Percentiles rank a stretch among this genome's conserved stretches.
These are phyloP conservation scores for Mungos mungo DNA, from an alignment of 2,113 vertebrate genomes.

Conservation along the genomic window DNA sequence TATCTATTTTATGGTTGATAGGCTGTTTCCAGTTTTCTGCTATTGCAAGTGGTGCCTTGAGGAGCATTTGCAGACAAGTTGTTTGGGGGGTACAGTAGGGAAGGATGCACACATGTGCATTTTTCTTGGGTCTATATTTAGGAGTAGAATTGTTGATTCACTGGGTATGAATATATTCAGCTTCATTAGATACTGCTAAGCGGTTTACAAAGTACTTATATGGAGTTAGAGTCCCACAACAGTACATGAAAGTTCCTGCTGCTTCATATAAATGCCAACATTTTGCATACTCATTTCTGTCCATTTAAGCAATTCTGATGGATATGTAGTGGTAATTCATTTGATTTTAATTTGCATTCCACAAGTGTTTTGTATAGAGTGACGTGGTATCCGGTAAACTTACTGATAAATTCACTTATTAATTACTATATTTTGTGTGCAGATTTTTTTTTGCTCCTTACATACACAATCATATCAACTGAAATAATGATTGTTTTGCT, in stretches of 20 bases:
- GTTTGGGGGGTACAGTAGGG: background rate
- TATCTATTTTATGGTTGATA: background rate
- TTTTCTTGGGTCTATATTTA: background rate
- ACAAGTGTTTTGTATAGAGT: constrained; percentile 9
- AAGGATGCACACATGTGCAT: background rate
- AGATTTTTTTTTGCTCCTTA: background rate
- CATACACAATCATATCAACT: background rate
- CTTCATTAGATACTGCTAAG: background rate
- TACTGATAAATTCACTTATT: background rate
- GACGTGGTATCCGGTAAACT: background rate
- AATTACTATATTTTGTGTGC: background rate
- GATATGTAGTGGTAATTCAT: background rate
- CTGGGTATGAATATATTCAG: background rate
- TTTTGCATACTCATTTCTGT: background rate
- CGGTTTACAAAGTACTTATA: background rate
- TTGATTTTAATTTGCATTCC: background rate
- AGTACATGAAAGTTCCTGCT: background rate
- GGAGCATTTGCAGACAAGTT: background rate
- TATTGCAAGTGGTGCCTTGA: background rate
- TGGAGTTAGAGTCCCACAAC: background rate
- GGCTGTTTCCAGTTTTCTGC: background rate
- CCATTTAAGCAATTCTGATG: background rate
- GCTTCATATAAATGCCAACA: background rate
- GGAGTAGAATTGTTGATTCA: background rate
- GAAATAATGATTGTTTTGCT: background rate